phyloP scores from a whole-genome alignment of 2,888 invertebrate species.

The Byasa hedistus region DNA sequence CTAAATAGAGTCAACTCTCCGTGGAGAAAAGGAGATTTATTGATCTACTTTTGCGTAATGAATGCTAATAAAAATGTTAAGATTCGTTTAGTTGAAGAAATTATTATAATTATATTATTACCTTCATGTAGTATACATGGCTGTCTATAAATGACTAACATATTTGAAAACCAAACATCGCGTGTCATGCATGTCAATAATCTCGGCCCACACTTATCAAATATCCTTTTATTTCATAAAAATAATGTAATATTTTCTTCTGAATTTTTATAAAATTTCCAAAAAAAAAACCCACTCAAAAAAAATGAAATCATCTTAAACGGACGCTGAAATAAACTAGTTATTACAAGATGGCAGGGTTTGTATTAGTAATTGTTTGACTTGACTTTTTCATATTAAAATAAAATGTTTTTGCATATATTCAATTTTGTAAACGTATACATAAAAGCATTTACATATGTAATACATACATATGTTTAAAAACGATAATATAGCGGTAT shows the following conservation, averaged over 20 bases:
- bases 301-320: constrained; percentile 19
- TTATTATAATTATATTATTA: not conserved
- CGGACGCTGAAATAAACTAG: not conserved
- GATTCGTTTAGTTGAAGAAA: not conserved
- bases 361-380: constrained; percentile 9
- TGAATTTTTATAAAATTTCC: not conserved
- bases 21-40: no score
- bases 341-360: constrained; percentile 28
- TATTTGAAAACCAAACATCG: not conserved
- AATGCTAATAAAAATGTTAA: not conserved
- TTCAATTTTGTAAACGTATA: no score
- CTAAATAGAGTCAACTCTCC: no score
- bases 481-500: no score
- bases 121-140: not conserved
- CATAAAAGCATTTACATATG: no score
- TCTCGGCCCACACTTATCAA: constrained; percentile 6
- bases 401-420: no score
- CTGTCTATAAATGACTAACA: not conserved
- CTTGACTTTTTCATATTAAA: not conserved
- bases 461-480: no score
- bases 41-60: not conserved
- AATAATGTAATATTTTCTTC: constrained; percentile 27
- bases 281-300: constrained; percentile 21
- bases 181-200: constrained; percentile 9
- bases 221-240: not conserved